These are phyloP conservation scores for Poeciliopsis infans DNA, from an alignment of 2,797 vertebrate species.

Conservation along the genomic window DNA sequence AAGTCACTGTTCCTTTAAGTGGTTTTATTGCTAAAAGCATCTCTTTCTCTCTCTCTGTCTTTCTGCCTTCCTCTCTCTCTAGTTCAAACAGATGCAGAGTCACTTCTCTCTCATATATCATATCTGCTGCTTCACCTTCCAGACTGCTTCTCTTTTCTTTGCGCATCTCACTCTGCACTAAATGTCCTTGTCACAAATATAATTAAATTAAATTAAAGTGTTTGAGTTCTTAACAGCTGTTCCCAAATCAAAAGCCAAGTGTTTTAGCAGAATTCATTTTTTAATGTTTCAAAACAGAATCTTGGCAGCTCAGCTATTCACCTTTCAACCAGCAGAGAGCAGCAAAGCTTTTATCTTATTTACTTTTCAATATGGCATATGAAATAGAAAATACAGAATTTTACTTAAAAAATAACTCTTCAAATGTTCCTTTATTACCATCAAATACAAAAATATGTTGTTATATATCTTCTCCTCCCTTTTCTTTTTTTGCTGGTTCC, in stretches of 20 bases:
- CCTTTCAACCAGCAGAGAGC: not conserved
- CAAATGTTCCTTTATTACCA: not conserved
- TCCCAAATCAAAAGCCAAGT: not conserved
- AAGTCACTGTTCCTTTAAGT: not conserved
- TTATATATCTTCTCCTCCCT: not conserved
- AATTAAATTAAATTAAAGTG: not conserved
- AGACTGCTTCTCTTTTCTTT: constrained; percentile 25
- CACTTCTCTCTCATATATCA: constrained; percentile 32
- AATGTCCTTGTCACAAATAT: not conserved
- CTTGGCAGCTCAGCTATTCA: not conserved
- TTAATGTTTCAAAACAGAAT: not conserved
- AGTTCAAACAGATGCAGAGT: not conserved
- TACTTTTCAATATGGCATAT: not conserved
- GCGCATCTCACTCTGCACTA: not conserved
- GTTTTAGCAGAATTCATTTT: not conserved
- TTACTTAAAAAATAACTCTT: not conserved
- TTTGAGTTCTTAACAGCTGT: not conserved
- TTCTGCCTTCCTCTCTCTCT: not conserved
- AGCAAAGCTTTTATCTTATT: not conserved
- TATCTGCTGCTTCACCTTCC: constrained; percentile 19
- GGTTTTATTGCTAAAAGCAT: constrained; percentile 20
- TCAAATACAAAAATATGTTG: not conserved
- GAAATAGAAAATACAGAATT: not conserved
- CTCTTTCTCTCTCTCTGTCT: not conserved
- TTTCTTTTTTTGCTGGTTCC: not conserved